Base-by-base conservation (phyloP, 2,888 invertebrate genomes). In the Rotaria sp. region DNA sequence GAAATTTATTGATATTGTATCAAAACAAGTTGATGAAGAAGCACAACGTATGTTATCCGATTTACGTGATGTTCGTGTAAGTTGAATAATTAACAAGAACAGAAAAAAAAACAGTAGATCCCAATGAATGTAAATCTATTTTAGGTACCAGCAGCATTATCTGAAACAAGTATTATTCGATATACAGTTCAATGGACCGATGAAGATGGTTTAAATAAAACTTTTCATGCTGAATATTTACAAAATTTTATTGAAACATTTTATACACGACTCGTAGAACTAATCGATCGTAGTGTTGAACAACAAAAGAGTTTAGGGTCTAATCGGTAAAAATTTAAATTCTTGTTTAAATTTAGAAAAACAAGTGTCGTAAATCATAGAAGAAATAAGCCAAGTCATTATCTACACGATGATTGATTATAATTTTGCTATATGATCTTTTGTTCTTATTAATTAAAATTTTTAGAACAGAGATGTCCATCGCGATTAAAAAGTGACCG, bases 131-230 rank as follows among this genome's bases (percentile, higher is more conserved):
- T 15, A 86, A 75, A 38, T 87, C 89, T 4, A 88, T 88, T 45
- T 84, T 85, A 84, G 85, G 84, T 85, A 74, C 87, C 85, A 67
- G 87, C 74, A 26, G 75, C 21, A 35, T 75, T 85, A 21, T 41
- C 52, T 88, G 89, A 50, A 87, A n/a, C 55, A 75, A 85, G 74
- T 84, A 87, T 84, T 38, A 84, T 80, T 74, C 87, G 96, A 89
- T 96, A 96, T 89, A 96, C 95, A 0, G 96, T 98, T 0, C 97
- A 97, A 90, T 98, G 98, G 98, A 95, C 96, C 84, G 97, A 97
- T 0, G 93, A 97, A 85, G 90, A 90, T 86, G 97, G 97, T 52
- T 92, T 98, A 52, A 96, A 96, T 89, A 93, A 94, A 4, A 96
- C 96, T 90, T 96, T 96, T 0, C 97, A 97, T 57, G 94, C 94